Evolutionary conservation across 1,140 invertebrate species (phyloP).

Genomic region (Drosophila dunni): DNA sequence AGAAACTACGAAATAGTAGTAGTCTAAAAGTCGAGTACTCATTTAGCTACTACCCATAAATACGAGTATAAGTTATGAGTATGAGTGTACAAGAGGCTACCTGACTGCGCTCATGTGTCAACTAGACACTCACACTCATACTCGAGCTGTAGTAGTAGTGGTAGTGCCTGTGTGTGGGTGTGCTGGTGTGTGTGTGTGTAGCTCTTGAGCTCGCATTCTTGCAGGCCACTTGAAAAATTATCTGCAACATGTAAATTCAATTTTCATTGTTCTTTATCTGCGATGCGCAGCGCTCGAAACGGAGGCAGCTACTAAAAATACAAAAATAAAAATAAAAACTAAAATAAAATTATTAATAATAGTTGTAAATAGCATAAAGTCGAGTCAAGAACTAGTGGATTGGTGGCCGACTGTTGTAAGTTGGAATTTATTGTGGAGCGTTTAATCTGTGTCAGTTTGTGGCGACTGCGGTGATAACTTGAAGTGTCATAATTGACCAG

Average conservation of each 20-base stretch:
- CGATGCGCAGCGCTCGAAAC: conserved; percentile 50
- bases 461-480: conserved; percentile 71
- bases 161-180: conserved; percentile 14
- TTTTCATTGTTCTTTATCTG: conserved; percentile 84
- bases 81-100: conserved; percentile 24
- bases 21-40: not conserved
- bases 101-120: conserved; percentile 48
- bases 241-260: conserved; percentile 84
- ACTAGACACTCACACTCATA: conserved; percentile 1
- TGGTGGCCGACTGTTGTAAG: conserved; percentile 35
- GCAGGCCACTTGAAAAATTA: conserved; percentile 79
- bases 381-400: too few species aligned
- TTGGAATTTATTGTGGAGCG: conserved; percentile 81
- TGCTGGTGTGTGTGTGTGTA: conserved; percentile 32
- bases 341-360: not conserved
- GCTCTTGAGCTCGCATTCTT: conserved; percentile 59
- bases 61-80: conserved; percentile 22
- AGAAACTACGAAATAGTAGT: conserved; percentile 28
- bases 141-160: not conserved
- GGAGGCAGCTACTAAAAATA: conserved; percentile 73
- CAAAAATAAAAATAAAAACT: conserved; percentile 32
- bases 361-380: too few species aligned
- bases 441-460: conserved; percentile 79
- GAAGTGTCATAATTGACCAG: conserved; percentile 84
- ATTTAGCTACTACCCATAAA: conserved; percentile 12